Conservation (phyloP, 2,888 invertebrate species). For the Lamellibrachia satsuma region DNA sequence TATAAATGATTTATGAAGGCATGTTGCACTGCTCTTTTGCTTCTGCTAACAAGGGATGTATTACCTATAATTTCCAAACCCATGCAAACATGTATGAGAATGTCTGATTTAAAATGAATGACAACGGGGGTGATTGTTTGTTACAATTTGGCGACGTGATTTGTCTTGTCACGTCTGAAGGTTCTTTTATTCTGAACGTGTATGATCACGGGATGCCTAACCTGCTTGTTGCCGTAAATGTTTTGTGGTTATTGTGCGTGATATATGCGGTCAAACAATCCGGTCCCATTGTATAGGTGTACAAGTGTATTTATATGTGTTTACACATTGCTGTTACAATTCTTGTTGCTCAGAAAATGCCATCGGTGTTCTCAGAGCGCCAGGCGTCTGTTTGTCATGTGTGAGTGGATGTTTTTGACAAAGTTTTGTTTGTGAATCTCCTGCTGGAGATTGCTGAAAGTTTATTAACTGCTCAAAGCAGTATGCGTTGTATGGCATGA, state of each 20-base stretch:
- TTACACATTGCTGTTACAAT: not conserved
- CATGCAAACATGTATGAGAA: not conserved
- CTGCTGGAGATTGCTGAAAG: not conserved
- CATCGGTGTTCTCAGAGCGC: not conserved
- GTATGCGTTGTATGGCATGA: not conserved
- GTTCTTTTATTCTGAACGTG: not conserved
- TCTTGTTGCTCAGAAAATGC: not conserved
- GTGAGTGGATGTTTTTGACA: not conserved
- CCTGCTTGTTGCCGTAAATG: not conserved
- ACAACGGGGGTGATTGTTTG: not conserved
- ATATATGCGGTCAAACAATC: not conserved
- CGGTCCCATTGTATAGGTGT: not conserved
- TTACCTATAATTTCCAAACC: not conserved
- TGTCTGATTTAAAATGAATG: not conserved
- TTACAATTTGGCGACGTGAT: not conserved
- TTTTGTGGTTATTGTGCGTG: not conserved
- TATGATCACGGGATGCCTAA: not conserved
- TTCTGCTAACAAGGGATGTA: not conserved
- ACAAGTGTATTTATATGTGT: not conserved
- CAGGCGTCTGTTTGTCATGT: not conserved
- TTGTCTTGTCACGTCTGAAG: not conserved
- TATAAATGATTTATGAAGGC: not conserved
- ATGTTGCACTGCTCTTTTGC: not conserved
- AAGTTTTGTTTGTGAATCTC: not conserved
- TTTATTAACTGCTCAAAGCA: slow-evolving; percentile 11